A percentile compares a stretch with the other conserved stretches of the same genome.
These are phyloP conservation scores for Dasypus novemcinctus DNA, from an alignment of 2,113 vertebrate genomes.

Conservation along the genomic window DNA sequence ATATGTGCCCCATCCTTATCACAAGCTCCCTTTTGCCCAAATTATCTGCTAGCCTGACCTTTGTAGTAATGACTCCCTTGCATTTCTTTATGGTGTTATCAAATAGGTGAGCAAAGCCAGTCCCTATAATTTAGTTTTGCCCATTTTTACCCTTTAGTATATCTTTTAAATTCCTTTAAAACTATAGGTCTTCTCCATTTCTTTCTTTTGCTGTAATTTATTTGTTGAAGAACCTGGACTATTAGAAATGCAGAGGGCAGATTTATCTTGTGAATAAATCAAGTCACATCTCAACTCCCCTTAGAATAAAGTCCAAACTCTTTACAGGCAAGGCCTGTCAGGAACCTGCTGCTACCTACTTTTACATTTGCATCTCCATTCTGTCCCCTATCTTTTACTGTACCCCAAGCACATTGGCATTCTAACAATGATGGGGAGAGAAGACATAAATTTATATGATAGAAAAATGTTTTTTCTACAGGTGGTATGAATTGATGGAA, in stretches of 20 bases:
- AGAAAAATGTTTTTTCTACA: background rate
- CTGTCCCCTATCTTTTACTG: background rate
- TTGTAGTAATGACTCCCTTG: background rate
- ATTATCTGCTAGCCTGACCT: background rate
- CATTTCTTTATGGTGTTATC: background rate
- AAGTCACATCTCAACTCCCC: background rate
- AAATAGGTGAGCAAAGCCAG: background rate
- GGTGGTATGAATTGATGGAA: background rate
- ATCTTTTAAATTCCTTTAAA: background rate
- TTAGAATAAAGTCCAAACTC: background rate
- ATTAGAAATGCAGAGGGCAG: background rate
- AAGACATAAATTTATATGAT: background rate
- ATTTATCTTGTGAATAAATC: background rate
- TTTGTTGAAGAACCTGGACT: background rate
- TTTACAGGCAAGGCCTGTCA: too few relatives aligned
- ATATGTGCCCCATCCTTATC: background rate
- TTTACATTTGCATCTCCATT: background rate
- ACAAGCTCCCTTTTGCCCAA: too few relatives aligned
- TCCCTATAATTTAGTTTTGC: background rate
- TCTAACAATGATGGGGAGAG: background rate
- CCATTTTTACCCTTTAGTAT: background rate
- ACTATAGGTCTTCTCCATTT: background rate
- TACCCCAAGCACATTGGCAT: too few relatives aligned
- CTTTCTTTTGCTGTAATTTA: background rate
- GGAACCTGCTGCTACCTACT: background rate